phyloP scores from a whole-genome alignment of 1,140 invertebrate genomes.

The Aphaenogaster floridana region DNA sequence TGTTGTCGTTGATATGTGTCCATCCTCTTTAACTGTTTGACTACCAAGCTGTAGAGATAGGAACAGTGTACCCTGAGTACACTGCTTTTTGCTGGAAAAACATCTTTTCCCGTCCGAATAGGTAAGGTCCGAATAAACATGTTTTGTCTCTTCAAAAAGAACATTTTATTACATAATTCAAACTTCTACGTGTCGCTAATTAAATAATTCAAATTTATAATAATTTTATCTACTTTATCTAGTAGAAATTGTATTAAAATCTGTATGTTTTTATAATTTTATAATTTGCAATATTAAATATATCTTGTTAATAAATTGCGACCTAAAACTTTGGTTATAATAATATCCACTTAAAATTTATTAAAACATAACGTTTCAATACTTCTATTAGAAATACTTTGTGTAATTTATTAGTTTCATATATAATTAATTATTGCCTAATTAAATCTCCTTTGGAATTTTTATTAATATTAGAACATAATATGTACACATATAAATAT shows the following conservation, averaged over 20 bases:
- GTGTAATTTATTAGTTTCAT: neutral
- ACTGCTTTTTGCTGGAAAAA: conserved; percentile 25
- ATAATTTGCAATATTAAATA: neutral
- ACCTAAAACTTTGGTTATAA: neutral
- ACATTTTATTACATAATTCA: neutral
- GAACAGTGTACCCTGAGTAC: neutral
- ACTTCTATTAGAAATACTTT: neutral
- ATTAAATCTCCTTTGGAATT: neutral
- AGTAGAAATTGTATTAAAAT: neutral
- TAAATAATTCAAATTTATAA: conserved; percentile 1
- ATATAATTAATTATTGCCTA: neutral
- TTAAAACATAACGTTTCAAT: neutral
- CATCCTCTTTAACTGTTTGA: conserved; percentile 41
- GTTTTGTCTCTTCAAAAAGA: neutral
- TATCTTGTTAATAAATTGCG: neutral
- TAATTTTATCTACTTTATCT: neutral
- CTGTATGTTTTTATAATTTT: neutral
- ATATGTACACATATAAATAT: neutral
- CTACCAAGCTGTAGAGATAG: conserved; percentile 19
- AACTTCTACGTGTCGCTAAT: neutral
- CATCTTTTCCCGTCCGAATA: conserved; percentile 22
- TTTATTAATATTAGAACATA: neutral
- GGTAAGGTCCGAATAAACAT: conserved; percentile 6
- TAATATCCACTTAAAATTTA: neutral
- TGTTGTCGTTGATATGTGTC: conserved; percentile 12